Percentiles rank a stretch among this genome's conserved stretches.
phyloP scores from a whole-genome alignment of 1,140 invertebrate genomes.

The Apis laboriosa region DNA sequence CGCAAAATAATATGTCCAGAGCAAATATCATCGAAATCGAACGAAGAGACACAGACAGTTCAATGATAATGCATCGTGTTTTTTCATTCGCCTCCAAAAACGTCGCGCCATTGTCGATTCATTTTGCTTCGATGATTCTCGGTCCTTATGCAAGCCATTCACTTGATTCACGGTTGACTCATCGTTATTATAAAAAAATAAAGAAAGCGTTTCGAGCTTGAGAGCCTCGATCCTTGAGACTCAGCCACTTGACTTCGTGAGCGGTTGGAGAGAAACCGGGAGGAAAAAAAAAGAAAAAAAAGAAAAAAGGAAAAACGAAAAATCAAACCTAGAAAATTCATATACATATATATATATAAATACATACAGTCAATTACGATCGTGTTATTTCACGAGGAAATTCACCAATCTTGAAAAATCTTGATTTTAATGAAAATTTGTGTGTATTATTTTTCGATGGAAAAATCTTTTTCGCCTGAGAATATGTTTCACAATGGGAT shows the following conservation, averaged over 20 bases:
- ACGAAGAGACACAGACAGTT: not conserved
- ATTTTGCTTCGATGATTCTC: constrained; percentile 7
- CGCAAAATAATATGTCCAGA: not conserved
- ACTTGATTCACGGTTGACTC: constrained; percentile 8
- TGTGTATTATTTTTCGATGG: no score
- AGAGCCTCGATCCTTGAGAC: constrained; percentile 21
- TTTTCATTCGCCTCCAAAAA: not conserved
- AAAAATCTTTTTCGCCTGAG: no score
- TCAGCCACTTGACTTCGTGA: constrained; percentile 25
- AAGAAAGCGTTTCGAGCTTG: constrained; percentile 13
- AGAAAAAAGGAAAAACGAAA: not conserved
- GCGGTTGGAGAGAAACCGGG: not conserved
- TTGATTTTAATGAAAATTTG: no score
- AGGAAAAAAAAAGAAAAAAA: not conserved
- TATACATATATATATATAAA: no score
- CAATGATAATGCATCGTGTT: not conserved
- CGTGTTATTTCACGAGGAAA: no score
- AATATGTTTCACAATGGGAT: no score
- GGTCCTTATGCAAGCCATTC: not conserved
- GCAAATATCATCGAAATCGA: constrained; percentile 3
- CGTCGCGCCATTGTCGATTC: not conserved
- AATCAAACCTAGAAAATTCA: no score
- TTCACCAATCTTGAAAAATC: no score
- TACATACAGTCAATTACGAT: no score
- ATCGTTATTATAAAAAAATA: constrained; percentile 43